A percentile compares a stretch with the other conserved stretches of the same genome.
Conservation (phyloP, 1,140 invertebrate species). For the Reticulitermes speratus region DNA sequence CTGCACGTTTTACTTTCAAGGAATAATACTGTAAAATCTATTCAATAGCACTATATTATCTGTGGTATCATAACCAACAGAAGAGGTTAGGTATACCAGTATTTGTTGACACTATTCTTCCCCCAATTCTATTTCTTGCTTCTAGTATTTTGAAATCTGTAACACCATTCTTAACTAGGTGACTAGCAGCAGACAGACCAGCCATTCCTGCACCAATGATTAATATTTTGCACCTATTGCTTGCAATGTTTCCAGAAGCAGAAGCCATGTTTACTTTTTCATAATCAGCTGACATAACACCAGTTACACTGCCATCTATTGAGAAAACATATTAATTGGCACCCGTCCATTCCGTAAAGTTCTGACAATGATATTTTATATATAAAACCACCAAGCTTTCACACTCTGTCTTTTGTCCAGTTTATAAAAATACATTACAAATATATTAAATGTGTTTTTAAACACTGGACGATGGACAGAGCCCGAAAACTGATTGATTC, state of each 20-base stretch:
- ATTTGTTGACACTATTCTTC: constrained; percentile 73
- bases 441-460: too few relatives aligned
- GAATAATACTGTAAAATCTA: constrained; percentile 21
- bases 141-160: constrained; percentile 78
- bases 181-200: constrained; percentile 80
- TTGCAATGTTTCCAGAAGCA: not conserved
- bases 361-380: too few relatives aligned
- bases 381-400: too few relatives aligned
- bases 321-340: not conserved
- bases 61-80: not conserved
- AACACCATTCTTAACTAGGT: constrained; percentile 77
- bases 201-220: constrained; percentile 87
- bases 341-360: too few relatives aligned
- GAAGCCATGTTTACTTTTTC: constrained; percentile 21
- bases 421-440: too few relatives aligned
- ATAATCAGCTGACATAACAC: not conserved
- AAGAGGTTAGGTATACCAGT: constrained; percentile 55
- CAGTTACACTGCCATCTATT: not conserved
- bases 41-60: not conserved
- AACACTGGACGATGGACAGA: too few relatives aligned
- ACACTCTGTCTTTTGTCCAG: too few relatives aligned
- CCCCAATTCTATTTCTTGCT: constrained; percentile 75
- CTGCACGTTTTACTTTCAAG: not conserved
- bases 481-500: too few relatives aligned
- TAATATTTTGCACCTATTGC: constrained; percentile 63